These are phyloP conservation scores for Emydoidea blandingii DNA, from an alignment of 2,797 vertebrate species.

Conservation along the genomic window DNA sequence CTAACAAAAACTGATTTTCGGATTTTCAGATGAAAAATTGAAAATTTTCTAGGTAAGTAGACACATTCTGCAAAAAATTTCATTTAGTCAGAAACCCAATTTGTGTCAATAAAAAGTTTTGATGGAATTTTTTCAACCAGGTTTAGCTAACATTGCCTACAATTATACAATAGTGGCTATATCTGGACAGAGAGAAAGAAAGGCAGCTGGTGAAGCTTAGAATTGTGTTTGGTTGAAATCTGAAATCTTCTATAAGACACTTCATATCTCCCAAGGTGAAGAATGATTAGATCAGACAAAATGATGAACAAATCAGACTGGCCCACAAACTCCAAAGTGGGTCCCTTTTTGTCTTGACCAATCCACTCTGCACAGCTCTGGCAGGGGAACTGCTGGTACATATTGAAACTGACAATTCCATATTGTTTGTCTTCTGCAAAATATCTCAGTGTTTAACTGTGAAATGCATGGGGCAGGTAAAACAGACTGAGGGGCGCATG, in stretches of 20 bases:
- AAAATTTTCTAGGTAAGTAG: constrained; percentile 38
- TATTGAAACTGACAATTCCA: constrained; percentile 21
- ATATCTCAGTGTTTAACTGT: constrained; percentile 3
- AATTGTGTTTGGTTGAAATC: background rate
- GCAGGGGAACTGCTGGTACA: background rate
- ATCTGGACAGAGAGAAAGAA: background rate
- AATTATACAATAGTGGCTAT: background rate
- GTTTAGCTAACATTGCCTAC: background rate
- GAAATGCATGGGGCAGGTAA: constrained; percentile 41
- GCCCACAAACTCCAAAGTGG: constrained; percentile 19
- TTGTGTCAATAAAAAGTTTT: background rate
- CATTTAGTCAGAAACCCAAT: background rate
- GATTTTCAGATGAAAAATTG: constrained; percentile 50
- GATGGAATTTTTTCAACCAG: background rate
- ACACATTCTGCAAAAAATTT: background rate
- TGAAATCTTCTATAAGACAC: background rate
- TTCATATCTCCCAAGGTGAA: constrained; percentile 12
- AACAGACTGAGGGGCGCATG: constrained; percentile 37
- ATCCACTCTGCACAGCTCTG: background rate
- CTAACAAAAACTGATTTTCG: background rate
- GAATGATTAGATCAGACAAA: background rate
- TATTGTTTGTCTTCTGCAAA: background rate
- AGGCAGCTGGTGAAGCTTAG: background rate
- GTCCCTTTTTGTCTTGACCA: constrained; percentile 49
- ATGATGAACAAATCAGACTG: constrained; percentile 34